A percentile compares a stretch with the other conserved stretches of the same genome.
These are phyloP conservation scores for Kryptolebias marmoratus DNA, from an alignment of 2,113 vertebrate genomes.

Conservation along the genomic window DNA sequence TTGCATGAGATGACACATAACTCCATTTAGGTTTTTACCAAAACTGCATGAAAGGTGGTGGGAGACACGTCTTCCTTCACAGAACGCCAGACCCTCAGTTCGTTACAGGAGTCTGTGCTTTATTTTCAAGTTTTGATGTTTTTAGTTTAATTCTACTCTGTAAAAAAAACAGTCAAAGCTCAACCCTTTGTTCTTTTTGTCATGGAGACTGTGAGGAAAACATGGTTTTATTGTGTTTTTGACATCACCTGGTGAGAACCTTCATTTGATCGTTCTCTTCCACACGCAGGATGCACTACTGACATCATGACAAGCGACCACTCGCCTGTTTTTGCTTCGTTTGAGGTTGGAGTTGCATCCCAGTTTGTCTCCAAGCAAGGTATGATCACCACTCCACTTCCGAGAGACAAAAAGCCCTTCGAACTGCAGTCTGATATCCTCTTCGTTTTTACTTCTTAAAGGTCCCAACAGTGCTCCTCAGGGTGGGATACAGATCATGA, in stretches of 20 bases:
- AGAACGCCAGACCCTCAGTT: no score
- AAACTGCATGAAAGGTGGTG: no score
- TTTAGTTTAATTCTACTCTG: no score
- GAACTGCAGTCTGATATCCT: not conserved
- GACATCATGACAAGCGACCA: conserved; percentile 98
- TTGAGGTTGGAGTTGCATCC: conserved; percentile 96
- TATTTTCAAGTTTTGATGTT: no score
- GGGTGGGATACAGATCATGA: conserved; percentile 92
- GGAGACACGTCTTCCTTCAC: no score
- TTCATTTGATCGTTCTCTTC: conserved; percentile 7
- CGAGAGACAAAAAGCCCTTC: not conserved
- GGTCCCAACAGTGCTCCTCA: conserved; percentile 85
- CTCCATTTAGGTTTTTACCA: no score
- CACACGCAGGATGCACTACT: conserved; percentile 88
- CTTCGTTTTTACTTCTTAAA: conserved; percentile 54
- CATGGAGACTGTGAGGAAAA: not conserved
- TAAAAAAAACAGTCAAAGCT: no score
- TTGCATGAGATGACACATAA: no score
- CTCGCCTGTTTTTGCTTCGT: conserved; percentile 95
- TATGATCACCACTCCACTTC: conserved; percentile 42
- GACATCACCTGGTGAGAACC: not conserved
- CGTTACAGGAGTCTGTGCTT: no score
- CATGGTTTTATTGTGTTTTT: not conserved
- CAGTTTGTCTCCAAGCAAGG: conserved; percentile 98
- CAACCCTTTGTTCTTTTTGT: not conserved